Base-by-base conservation (phyloP, 2,888 invertebrate species). In the Ecliptopera silaceata region DNA sequence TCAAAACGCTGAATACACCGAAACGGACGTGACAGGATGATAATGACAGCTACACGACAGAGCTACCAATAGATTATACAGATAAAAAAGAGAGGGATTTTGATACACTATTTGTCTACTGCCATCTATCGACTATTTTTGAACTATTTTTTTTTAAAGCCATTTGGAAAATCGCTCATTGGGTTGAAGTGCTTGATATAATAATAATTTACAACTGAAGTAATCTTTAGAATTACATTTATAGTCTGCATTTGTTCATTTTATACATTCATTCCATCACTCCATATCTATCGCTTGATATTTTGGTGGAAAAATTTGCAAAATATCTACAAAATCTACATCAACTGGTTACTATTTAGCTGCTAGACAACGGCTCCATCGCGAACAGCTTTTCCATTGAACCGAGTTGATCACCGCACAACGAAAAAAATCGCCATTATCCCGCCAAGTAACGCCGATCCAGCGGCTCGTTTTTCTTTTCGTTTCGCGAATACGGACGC, bases 381-480 rank as follows among this genome's bases (percentile, higher is more conserved):
- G 26, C 5, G 31, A 32, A 13, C 34, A 3, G 6, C 22, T 3
- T 3, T 29, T 18, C 18, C 11, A 22, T 11, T 3, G 22, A 20
- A 17, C 11, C 12, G 13, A 32, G 36, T 54, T 15, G 15, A 4
- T 8, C 17, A 22, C 20, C 29, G 38, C 34, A 15, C 26, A 17
- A 31, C 0, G 22, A 26, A 15, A 36, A 50, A 42, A 38, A 42
- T 39, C 55, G 32, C 18, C 36, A 31, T 38, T 51, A 18, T 15
- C 51, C 47, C 49, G 53, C 45, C 49, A 61, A 55, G 47, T 34
- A 51, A 46, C 50, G 47, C 59, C 52, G 56, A 61, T 49, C 55
- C 48, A 63, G 63, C 65, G 61, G 65, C 61, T 57, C 63, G 47
- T 52, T 62, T 65, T 65, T 66, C 56, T 61, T 47, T 20, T 31